Base-by-base conservation (phyloP, 2,888 invertebrate species). In the Aleiodes alternator region DNA sequence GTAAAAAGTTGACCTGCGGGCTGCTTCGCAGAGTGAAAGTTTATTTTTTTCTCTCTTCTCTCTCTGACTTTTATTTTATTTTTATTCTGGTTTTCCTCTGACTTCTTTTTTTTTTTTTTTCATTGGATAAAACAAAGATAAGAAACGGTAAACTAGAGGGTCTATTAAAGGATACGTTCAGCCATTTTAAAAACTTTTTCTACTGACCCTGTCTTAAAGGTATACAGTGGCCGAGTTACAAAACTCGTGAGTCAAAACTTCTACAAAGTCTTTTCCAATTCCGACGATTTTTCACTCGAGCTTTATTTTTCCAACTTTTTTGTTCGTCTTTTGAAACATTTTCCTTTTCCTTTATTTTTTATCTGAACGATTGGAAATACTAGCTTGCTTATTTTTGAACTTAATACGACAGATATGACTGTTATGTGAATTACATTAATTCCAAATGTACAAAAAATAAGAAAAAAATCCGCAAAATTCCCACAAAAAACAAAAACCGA, bases 191-290 rank as follows among this genome's bases (percentile, higher is more conserved):
- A 59, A 75, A 75, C 66, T 75, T 75, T 70, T 43, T 56, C 34
- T 5, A 68, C 16, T 57, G 66, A 56, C 70, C 48, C 56, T 48
- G 38, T 53, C 59, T 64, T 64, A 14, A 48, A 64, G 69, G 69
- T 59, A 66, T 69, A 51, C 69, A 71, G 38, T 69, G 77, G 69
- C 77, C 79, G 73, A 79, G 77, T 77, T 79, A 61, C 64, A 34
- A 14, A 70, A 75, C 57, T 75, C 56, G 70, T 72, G 74, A 72
- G 68, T 78, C 74, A 76, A 76, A 79, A 77, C 70, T 79, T 76
- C 23, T 64, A 34, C 68, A n/a, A 59, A 43, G 56, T 43, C 69
- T 68, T 68, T 34, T 73, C 31, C 68, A 16, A 70, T 31, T 68
- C 43, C 48, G 74, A 75, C 61, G 43, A 76, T 79, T 77, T 76